Evolutionary conservation across 53 echinoderm and acorn worm species (phyloP), one percentile per base, ranked within the genome.

Genomic region (Holothuria scabra): DNA sequence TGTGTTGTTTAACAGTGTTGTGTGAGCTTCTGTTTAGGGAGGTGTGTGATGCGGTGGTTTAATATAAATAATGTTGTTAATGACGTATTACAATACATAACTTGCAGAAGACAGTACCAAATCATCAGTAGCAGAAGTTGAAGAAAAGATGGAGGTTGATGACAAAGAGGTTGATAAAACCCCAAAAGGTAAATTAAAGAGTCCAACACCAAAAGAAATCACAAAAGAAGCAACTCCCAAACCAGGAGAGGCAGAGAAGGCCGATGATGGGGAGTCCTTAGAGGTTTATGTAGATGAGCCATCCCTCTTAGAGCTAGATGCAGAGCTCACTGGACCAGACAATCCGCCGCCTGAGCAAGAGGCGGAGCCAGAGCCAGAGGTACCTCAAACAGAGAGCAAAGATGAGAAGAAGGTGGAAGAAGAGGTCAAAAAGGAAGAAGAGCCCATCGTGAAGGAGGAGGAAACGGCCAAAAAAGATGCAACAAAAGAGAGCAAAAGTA

Each of bases 271-370:
- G 76, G 93, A 94, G 87, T 94, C 94, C 33, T 66, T 97, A 60
- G 92, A 94, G 24, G 97, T 97, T n/a, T 94, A 97, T 87, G 97
- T 92, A 21, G 97, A 94, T 74, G 97, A 94, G 78, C 92, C 90
- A 8, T 92, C 94, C 33, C 84, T 97, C 64, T 82, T 93, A 60
- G 97, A 97, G 87, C 88, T 97, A 4, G 97, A 97, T 69, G 97
- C 87, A 76, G 97, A 94, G 57, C 89, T 96, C 8, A 91, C 96
- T 46, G 86, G 83, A 89, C 84, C 84, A 19, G 83, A 69, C 66
- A 87, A 80, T 14, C 86, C 76, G 22, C 48, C 66, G 12, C 41
- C 68, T 23, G 89, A 74, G n/a, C 83, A 66, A 44, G 75, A 84
- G 22, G 28, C 62, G 5, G 41, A 29, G 28, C 78, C 68, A 37